Evolutionary conservation across 2,113 vertebrate genomes (phyloP), one percentile per base, ranked within the genome.

Genomic region (Clupea harengus): DNA sequence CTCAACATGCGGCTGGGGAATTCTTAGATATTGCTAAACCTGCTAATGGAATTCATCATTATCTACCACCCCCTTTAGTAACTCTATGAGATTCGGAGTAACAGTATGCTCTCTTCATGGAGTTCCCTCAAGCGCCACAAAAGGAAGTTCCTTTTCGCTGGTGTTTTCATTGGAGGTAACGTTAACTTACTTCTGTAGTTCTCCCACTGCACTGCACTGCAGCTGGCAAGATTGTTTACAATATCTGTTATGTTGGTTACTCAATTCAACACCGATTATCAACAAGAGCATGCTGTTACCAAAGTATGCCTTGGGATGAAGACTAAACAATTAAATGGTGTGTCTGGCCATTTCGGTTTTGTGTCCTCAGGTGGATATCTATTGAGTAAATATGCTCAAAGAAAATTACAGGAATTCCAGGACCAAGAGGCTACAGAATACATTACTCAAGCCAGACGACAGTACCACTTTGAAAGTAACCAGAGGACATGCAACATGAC

Each of bases 401-500:
- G 94, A 91, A 99, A 98, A 95, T 93, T 99, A 85, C 93, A 93
- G 93, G 97, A 98, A 92, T 95, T 99, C 44, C 97, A 99, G 88
- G 98, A 99, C 89, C 95, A 91, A 85, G 97, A 99, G 89, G 96
- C 97, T n/a, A 95, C 95, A 6, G 97, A 98, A 89, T 99, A 98
- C 91, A 98, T 99, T 0, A 94, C 97, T 81, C 98, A 99, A 88
- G 96, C 98, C 5, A 91, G 98, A 50, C 92, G 97, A 22, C 98
- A 99, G 46, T 97, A 97, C 91, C 98, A 99, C 92, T 99, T 99
- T 88, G 97, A 99, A 89, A 99, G 97, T 91, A 99, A 99, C 93
- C 98, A 98, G 92, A 96, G 98, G 88, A 99, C 98, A 0, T 99
- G 98, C 94, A 99, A 99, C 92, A 98, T 99, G 97, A 99, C 92